Percentiles rank a stretch among this genome's conserved stretches.
Evolutionary conservation across 2,888 invertebrate species (phyloP).

Genomic region (Euphydryas editha): DNA sequence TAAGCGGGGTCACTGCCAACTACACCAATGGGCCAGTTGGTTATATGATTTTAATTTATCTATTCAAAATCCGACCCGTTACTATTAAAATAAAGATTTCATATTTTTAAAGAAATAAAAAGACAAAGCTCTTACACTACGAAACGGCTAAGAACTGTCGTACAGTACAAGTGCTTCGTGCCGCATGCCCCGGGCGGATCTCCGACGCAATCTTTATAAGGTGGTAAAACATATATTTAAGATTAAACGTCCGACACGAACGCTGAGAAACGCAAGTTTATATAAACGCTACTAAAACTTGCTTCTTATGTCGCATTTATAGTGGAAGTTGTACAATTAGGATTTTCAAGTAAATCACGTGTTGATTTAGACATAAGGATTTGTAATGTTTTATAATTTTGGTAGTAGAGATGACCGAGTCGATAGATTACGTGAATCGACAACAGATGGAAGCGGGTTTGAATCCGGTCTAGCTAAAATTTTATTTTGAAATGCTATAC

Average conservation of each 20-base stretch:
- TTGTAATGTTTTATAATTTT: too few species aligned
- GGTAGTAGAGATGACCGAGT: too few species aligned
- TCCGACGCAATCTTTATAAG: slow-evolving; percentile 79
- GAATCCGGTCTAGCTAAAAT: too few species aligned
- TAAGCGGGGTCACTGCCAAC: too few species aligned
- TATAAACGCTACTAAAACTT: slow-evolving; percentile 41
- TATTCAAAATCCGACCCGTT: too few species aligned
- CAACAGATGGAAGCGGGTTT: too few species aligned
- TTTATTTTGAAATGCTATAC: too few species aligned
- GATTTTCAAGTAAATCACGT: not conserved
- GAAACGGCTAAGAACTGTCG: slow-evolving; percentile 62
- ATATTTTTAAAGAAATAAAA: not conserved
- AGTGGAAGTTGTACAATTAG: not conserved
- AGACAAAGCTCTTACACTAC: slow-evolving; percentile 47
- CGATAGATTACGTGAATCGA: too few species aligned
- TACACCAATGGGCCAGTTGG: too few species aligned
- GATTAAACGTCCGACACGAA: slow-evolving; percentile 75
- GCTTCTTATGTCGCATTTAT: slow-evolving; percentile 19
- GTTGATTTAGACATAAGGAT: too few species aligned
- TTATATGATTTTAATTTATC: too few species aligned
- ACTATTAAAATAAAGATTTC: not conserved
- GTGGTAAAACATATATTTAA: slow-evolving; percentile 84
- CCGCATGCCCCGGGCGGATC: slow-evolving; percentile 71
- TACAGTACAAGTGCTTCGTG: slow-evolving; percentile 73
- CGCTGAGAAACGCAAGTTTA: slow-evolving; percentile 58